Base-by-base conservation (phyloP, 2,797 vertebrate genomes). In the Channallabes apus region DNA sequence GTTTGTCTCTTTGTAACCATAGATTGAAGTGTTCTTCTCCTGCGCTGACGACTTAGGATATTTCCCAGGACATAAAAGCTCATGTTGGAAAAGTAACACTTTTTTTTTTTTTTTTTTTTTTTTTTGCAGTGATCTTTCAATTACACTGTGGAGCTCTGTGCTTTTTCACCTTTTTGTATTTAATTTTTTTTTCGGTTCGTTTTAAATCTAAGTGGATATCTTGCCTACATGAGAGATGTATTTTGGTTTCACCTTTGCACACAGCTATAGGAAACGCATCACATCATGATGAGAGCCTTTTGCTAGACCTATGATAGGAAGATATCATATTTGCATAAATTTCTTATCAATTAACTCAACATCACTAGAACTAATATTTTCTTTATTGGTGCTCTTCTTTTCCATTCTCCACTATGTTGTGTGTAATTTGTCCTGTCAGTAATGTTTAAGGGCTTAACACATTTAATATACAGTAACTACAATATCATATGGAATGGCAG, bases 111-210 rank as follows among this genome's bases (percentile, higher is more conserved):
- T n/a, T n/a, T n/a, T n/a, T 59, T 20, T 9, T 59, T 59, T 29
- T 77, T 61, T 78, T 38, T 61, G 41, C n/a, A 64, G 38, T 67
- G 38, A 65, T 24, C 29, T 56, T 62, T 27, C 22, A 41, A 24
- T 11, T 80, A 29, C 41, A 84, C 82, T 84, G 82, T 88, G 84
- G 86, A 72, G 29, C 29, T 32, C 61, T n/a, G 24, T 38, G 38
- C 35, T 11, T 12, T 79, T 72, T 82, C 62, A 67, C 38, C 7
- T 71, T 64, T 78, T 59, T 46, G 41, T 46, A 46, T 46, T 24
- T 77, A 59, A 77, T n/a, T 35, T 75, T 51, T 27, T 20, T 61
- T 62, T 35, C 0, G 80, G 51, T 83, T 85, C 86, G 85, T 89
- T 87, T 88, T 69, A 80, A 88, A 24, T 80, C 32, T 22, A n/a